Conservation (phyloP, 1,140 invertebrate genomes). For the Holotrichia oblita region DNA sequence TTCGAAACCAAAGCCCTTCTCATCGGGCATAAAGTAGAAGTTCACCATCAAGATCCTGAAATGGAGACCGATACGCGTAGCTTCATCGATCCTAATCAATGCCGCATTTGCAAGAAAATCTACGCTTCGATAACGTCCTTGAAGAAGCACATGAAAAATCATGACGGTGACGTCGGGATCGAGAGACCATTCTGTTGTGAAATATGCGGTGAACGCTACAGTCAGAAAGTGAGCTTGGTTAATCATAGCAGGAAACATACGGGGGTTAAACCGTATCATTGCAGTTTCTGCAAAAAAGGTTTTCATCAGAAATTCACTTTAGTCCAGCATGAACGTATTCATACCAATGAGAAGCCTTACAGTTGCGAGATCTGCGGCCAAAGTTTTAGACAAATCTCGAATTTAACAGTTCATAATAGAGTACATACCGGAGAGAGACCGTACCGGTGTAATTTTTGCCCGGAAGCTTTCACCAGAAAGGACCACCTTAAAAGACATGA, state of each 20-base stretch:
- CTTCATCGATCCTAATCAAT: conserved; percentile 46
- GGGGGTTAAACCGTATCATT: conserved; percentile 68
- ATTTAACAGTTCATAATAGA: conserved; percentile 58
- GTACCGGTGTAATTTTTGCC: no score
- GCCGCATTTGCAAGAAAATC: conserved; percentile 49
- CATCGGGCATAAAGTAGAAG: no score
- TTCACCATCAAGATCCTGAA: no score
- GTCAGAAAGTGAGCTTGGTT: neutral
- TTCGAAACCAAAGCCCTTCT: no score
- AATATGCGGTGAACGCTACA: neutral
- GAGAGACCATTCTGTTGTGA: neutral
- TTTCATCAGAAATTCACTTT: neutral
- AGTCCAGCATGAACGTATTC: neutral
- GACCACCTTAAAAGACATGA: no score
- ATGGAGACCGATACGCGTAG: no score
- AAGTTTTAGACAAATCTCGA: conserved; percentile 68
- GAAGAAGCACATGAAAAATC: conserved; percentile 47
- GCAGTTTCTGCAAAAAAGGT: neutral
- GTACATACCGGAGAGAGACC: no score
- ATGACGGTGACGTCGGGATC: conserved; percentile 28
- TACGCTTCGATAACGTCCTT: conserved; percentile 50
- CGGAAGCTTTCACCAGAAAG: no score
- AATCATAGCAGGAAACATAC: conserved; percentile 64
- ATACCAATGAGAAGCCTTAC: neutral
- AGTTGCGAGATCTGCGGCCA: conserved; percentile 64